Conservation (phyloP, 2,797 vertebrate species). For the Urophycis tenuis region DNA sequence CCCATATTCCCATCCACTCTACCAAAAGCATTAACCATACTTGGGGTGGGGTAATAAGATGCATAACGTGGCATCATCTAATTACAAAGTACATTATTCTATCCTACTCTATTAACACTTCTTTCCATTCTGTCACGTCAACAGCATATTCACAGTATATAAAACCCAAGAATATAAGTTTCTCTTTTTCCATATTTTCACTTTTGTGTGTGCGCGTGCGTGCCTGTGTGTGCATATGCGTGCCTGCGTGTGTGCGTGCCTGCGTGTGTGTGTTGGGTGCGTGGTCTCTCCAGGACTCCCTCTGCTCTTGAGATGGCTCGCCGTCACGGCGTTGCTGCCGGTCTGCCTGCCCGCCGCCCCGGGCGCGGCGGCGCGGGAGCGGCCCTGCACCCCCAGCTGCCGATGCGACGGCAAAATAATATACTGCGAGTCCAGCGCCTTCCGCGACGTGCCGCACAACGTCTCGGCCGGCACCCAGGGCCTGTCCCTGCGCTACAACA, state of each 20-base stretch:
- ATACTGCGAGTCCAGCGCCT: constrained; percentile 95
- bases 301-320: constrained; percentile 64
- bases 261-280: not conserved
- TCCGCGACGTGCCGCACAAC: constrained; percentile 89
- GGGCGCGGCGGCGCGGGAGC: constrained; percentile 74
- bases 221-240: too few relatives aligned
- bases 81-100: not conserved
- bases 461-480: constrained; percentile 91
- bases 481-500: constrained; percentile 95
- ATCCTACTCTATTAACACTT: not conserved
- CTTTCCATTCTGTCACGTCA: not conserved
- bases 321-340: constrained; percentile 61
- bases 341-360: constrained; percentile 72
- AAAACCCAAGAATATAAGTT: constrained; percentile 4
- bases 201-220: constrained; percentile 21
- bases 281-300: constrained; percentile 61
- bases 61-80: not conserved
- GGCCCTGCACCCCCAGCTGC: constrained; percentile 89
- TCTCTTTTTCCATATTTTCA: constrained; percentile 18
- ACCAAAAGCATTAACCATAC: not conserved
- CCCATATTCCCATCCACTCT: not conserved
- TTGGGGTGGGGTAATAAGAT: not conserved
- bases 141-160: not conserved
- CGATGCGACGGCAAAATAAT: constrained; percentile 97
- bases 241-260: too few relatives aligned